Evolutionary conservation across 2,113 vertebrate genomes (phyloP), one percentile per base, ranked within the genome.

Genomic region (Cololabis saira): DNA sequence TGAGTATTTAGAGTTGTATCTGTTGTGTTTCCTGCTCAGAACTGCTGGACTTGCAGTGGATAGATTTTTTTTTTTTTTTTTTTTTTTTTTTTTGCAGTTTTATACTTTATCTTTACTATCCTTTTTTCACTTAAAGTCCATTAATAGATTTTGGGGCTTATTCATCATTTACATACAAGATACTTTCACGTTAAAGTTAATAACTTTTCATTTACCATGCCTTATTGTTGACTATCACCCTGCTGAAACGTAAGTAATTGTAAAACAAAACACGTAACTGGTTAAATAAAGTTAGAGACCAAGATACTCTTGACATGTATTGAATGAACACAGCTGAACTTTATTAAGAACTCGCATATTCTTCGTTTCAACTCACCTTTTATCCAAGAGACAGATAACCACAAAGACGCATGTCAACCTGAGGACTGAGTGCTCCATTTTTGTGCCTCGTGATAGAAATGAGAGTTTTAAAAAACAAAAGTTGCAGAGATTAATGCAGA

Each of bases 341-440:
- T 75, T 12, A 12, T 2, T 53, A 48, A 54, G 1, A 54, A 65
- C 9, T 41, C 13, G 33, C 13, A 0, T 16, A 37, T 37, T 37
- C 33, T 47, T 48, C 12, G 61, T 67, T 49, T 27, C 27, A 63
- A 82, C 89, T 91, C 86, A 94, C 93, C 91, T 91, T 90, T 83
- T 87, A 74, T 90, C 77, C 65, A 91, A 22, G 51, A 92, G 78
- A 72, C 79, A 86, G 67, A 90, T 21, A 43, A 89, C 52, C 68
- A 90, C 63, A 74, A 91, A 47, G 54, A 80, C 62, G 71, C 84
- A 86, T 6, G 90, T 82, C 47, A 92, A 12, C 80, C 83, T 88
- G 60, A 86, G 60, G 45, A 85, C 30, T 5, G 80, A 82, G 18
- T 77, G 87, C 51, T 88, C 91, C 93, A 94, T 94, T 15, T 24